Base-by-base conservation (phyloP, 2,113 vertebrate species). In the Mandrillus leucophaeus region DNA sequence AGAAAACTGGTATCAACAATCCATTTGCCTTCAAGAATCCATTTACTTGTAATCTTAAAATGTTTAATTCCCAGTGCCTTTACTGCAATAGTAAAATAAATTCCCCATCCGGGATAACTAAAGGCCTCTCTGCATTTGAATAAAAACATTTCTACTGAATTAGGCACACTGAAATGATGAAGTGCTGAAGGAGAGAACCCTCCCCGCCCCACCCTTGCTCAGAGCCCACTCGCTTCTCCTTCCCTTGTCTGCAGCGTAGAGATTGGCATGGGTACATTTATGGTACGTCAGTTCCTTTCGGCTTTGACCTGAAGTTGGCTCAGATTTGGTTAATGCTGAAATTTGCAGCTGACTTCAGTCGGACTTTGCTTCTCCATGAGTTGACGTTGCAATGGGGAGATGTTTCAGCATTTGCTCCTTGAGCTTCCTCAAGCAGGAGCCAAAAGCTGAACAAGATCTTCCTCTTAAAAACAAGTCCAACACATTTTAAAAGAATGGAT, bases 391-490 rank as follows among this genome's bases (percentile, higher is more conserved):
- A 84, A 1, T 40, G 66, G 64, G 64, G 84, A 97, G 35, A 75
- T 22, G 35, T 30, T 92, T 93, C 43, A 66, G 38, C 61, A 18
- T 38, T 64, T 5, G 8, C 35, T 82, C 93, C 78, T 68, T 68
- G 5, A 90, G 50, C 16, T 93, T 73, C 12, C 35, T 87, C 76
- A 85, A 88, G 73, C 16, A 38, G 35, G 22, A 90, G 48, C 45
- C 64, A 66, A 89, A 93, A 92, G 55, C 38, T 52, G 27, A 95
- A 66, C 76, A 70, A 97, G 94, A 73, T 88, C 40, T 90, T 95
- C 84, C 59, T 61, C 61, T 73, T 83, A 45, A 88, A 95, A 95
- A 50, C 52, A 90, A 86, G 83, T 82, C 25, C 27, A 30, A 6
- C 61, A 3, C 85, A 82, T 68, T 72, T 93, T 64, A 11, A 88